Percentiles rank a stretch among this genome's conserved stretches.
Conservation (phyloP, 2,888 invertebrate species). For the Protonemura montana region DNA sequence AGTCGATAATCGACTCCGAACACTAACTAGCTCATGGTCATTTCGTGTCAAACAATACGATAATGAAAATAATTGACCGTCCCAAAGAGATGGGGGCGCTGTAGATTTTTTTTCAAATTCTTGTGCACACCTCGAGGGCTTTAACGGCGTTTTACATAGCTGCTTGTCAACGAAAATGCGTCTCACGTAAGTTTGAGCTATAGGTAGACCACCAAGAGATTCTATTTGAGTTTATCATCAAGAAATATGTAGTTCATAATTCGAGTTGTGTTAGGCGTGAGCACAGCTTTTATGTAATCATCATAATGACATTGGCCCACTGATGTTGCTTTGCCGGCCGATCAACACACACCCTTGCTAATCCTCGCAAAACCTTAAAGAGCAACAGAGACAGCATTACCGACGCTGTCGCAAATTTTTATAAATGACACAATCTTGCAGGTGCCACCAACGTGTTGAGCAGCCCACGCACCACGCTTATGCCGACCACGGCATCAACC, state of each 20-base stretch:
- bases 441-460: background rate
- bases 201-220: constrained; percentile 17
- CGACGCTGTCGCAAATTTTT: background rate
- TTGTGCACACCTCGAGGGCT: background rate
- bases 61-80: constrained; percentile 35
- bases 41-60: constrained; percentile 21
- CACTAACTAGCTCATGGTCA: constrained; percentile 30
- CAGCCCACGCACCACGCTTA: background rate
- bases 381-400: background rate
- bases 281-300: background rate
- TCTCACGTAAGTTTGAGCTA: background rate
- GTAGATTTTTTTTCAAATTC: background rate
- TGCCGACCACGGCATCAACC: background rate
- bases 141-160: background rate
- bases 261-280: background rate
- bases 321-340: background rate
- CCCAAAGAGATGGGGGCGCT: background rate
- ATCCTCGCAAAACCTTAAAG: background rate
- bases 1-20: background rate
- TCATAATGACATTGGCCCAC: constrained; percentile 14
- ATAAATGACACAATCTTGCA: constrained; percentile 22
- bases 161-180: background rate
- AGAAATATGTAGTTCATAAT: background rate
- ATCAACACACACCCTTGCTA: background rate
- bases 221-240: background rate